Evolutionary conservation across 2,113 vertebrate species (phyloP).

Genomic region (Elephas maximus): DNA sequence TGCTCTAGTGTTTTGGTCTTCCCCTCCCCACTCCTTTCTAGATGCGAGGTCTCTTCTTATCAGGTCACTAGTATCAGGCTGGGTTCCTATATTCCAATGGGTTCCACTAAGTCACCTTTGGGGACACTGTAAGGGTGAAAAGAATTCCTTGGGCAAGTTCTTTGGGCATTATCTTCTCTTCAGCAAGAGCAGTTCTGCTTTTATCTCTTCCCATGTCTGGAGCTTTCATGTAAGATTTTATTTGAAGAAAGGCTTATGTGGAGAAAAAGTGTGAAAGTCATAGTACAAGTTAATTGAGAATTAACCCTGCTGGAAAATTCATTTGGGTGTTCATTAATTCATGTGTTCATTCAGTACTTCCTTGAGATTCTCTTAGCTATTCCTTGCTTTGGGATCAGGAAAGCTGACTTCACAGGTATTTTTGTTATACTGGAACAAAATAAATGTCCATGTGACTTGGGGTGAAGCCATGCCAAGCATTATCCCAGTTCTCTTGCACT

Average conservation of each 20-base stretch:
- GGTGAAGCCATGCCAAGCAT: neutral
- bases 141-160: neutral
- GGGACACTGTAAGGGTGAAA: neutral
- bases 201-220: neutral
- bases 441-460: neutral
- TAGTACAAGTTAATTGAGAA: neutral
- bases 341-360: neutral
- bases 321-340: neutral
- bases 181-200: neutral
- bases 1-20: neutral
- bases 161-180: neutral
- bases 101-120: neutral
- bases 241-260: neutral
- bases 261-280: neutral
- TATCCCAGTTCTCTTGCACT: slow-evolving; percentile 31
- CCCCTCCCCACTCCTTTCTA: neutral
- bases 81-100: neutral
- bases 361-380: neutral
- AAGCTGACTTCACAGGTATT: neutral
- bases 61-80: neutral
- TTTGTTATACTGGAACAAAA: slow-evolving; percentile 49
- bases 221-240: slow-evolving; percentile 4
- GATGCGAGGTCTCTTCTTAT: slow-evolving; percentile 3
- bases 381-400: slow-evolving; percentile 9
- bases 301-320: neutral